Evolutionary conservation across 2,888 invertebrate genomes (phyloP).

Genomic region (Nasonia oneida): DNA sequence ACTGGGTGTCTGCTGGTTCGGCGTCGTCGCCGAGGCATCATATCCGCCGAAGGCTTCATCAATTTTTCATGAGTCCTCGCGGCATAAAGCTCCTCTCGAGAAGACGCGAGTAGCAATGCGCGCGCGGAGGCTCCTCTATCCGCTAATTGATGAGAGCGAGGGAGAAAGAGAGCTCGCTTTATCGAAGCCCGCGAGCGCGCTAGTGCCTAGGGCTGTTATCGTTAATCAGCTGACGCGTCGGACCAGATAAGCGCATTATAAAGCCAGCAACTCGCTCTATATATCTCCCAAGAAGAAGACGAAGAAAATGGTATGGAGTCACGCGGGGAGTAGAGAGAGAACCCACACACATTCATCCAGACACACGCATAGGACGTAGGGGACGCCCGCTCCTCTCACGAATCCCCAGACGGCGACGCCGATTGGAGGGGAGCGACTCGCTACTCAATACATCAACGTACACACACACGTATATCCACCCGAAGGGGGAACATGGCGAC

Average conservation of each 20-base stretch:
- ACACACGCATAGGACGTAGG: conserved; percentile 31
- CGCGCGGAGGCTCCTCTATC: conserved; percentile 8
- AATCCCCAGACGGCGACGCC: conserved; percentile 60
- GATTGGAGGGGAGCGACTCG: conserved; percentile 65
- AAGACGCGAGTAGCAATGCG: background rate
- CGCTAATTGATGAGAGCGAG: conserved; percentile 52
- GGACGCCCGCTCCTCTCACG: conserved; percentile 62
- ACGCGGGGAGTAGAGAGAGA: conserved; percentile 42
- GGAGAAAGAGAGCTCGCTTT: conserved; percentile 17
- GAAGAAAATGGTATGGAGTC: conserved; percentile 49
- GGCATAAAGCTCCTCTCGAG: background rate
- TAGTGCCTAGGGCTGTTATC: conserved; percentile 51
- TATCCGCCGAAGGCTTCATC: conserved; percentile 62
- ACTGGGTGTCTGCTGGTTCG: conserved; percentile 18
- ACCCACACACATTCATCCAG: background rate
- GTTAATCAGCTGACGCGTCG: conserved; percentile 61
- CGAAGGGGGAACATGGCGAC: conserved; percentile 54
- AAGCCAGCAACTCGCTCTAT: conserved; percentile 52
- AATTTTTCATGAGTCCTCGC: conserved; percentile 63
- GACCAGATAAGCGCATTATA: conserved; percentile 57
- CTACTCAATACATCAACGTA: conserved; percentile 35
- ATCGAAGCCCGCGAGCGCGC: conserved; percentile 33
- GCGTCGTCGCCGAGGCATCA: conserved; percentile 42
- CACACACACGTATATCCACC: conserved; percentile 60
- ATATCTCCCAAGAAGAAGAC: conserved; percentile 39